Base-by-base conservation (phyloP, 2,113 vertebrate species). In the Paratilapia polleni region DNA sequence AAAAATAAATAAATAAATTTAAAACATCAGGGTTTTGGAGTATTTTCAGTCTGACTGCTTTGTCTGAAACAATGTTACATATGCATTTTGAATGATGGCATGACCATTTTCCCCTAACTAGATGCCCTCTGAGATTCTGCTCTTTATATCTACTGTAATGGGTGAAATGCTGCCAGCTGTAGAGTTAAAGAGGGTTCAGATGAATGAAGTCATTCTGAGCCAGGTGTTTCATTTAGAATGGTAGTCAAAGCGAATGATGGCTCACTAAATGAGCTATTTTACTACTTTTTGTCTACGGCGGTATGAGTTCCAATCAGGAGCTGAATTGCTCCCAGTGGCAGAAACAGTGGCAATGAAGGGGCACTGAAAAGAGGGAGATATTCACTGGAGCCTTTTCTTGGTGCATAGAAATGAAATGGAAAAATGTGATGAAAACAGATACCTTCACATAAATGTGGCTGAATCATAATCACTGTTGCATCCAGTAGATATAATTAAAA, bases 201-300 rank as follows among this genome's bases (percentile, higher is more conserved):
- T 92, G 83, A 93, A 93, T 91, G 82, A 84, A 90, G 85, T 81
- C 83, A 91, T 90, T 88, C 82, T 41, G n/a, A 84, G 82, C 77
- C 91, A 94, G 89, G 91, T 94, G 92, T 87, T 87, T 91, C 86
- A 86, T 89, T 93, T 84, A 82, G 77, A 90, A 74, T 22, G 75
- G 26, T 82, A 93, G 79, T 89, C 56, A 84, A 79, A 86, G 86
- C 76, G 36, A 87, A 82, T 88, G 86, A 88, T 66, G 60, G 58
- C 77, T 62, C 73, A 38, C 77, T 79, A 87, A 92, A 94, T 89
- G 82, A 90, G 91, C 84, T 84, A 92, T 90, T 91, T 91, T 84
- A 84, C 84, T 82, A 73, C 83, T 93, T 90, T 91, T 92, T 93
- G 73, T 94, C 81, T 86, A 17, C 74, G 77, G 77, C 79, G 2